phyloP scores from a whole-genome alignment of 2,888 invertebrate genomes.

The Ischnura elegans region DNA sequence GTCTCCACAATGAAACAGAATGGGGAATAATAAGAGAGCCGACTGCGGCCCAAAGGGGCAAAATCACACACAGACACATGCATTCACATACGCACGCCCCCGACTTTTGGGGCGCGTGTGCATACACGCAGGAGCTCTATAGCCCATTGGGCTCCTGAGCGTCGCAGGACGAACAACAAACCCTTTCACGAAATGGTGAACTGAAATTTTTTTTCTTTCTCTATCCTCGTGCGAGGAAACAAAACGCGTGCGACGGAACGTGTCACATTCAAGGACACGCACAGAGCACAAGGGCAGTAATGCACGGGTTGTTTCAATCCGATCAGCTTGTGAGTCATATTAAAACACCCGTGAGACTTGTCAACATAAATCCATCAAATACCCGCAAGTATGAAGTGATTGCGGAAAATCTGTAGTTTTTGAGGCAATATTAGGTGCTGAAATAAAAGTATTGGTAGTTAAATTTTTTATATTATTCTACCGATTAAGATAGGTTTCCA shows the following conservation, averaged over 20 bases:
- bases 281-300: not conserved
- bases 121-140: not conserved
- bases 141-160: not conserved
- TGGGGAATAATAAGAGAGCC: not conserved
- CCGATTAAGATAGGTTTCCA: too few species aligned
- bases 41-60: not conserved
- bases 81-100: not conserved
- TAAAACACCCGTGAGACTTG: not conserved
- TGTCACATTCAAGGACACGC: not conserved
- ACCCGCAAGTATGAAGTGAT: too few species aligned
- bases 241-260: not conserved
- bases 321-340: not conserved
- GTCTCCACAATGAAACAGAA: constrained; percentile 19
- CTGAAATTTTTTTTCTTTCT: not conserved
- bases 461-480: too few species aligned
- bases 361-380: too few species aligned
- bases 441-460: too few species aligned
- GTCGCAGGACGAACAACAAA: not conserved
- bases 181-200: not conserved
- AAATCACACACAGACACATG: not conserved
- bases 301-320: not conserved
- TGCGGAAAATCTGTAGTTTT: too few species aligned
- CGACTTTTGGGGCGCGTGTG: too few species aligned
- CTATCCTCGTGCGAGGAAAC: not conserved
- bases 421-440: too few species aligned